Base-by-base conservation (phyloP, 2,888 invertebrate genomes). In the Dryocosmus kuriphilus region DNA sequence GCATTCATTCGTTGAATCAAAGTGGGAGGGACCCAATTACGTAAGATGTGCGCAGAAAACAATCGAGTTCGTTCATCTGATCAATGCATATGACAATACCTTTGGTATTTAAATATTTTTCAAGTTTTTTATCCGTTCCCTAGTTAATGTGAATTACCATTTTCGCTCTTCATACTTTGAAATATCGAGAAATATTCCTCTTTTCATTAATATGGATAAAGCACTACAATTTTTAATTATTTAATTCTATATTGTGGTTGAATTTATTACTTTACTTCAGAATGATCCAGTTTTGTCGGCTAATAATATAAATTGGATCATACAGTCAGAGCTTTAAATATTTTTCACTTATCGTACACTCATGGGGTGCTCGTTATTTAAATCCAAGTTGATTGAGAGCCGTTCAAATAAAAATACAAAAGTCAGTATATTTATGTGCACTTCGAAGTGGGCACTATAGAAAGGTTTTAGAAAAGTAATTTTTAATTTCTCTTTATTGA, bases 11-110 rank as follows among this genome's bases (percentile, higher is more conserved):
- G 78, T 78, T 82, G 81, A 81, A 80, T 76, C 74, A 74, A 77
- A 65, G 32, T 60, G 81, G 83, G 81, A 51, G 85, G 84, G 81
- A 83, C 80, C 80, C 81, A 82, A 85, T 87, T 87, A 87, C 84
- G 82, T 78, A 82, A 85, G 82, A 85, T 82, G 78, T 78, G 55
- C 62, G 77, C n/a, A n/a, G 80, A 80, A 86, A 86, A 85, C 85
- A 85, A 84, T 51, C n/a, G n/a, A 84, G 81, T 83, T 82, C 79
- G 67, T 62, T 35, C 51, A n/a, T 65, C 22, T 24, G 14, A 65
- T 65, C 24, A 35, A 38, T 16, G 22, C 65, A 38, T 38, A 22
- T 38, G 14, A 7, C 4, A 38, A 22, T 35, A n/a, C 24, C 61
- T 61, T 61, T 19, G 16, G 61, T 30, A 61, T 61, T 27, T 19